Conservation (phyloP, 2,797 vertebrate genomes). For the Sebastes itinus region DNA sequence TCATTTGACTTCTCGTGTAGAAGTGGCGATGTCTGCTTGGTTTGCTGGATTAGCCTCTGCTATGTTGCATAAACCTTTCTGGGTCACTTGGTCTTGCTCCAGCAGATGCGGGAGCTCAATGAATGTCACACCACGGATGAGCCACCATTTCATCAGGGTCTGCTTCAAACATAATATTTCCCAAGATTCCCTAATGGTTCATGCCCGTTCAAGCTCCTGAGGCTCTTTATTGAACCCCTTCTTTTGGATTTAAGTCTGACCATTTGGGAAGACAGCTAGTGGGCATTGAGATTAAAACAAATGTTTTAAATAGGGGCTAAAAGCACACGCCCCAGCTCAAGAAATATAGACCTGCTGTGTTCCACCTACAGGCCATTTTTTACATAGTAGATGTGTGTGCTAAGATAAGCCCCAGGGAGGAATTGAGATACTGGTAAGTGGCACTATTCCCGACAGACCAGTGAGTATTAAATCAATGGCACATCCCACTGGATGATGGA, state of each 20-base stretch:
- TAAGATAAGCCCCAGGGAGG: slow-evolving; percentile 54
- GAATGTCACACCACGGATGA: not conserved
- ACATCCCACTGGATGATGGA: slow-evolving; percentile 67
- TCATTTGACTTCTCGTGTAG: not conserved
- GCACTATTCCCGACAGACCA: slow-evolving; percentile 60
- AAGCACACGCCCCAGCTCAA: slow-evolving; percentile 31
- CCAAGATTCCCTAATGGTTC: slow-evolving; percentile 9
- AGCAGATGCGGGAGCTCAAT: not conserved
- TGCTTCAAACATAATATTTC: slow-evolving; percentile 3
- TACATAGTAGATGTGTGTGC: slow-evolving; percentile 44
- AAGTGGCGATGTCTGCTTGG: not conserved
- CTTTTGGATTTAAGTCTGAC: slow-evolving; percentile 44
- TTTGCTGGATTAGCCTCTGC: not conserved
- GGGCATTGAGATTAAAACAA: slow-evolving; percentile 22
- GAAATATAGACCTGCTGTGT: slow-evolving; percentile 57
- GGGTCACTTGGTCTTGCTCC: not conserved
- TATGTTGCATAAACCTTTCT: not conserved
- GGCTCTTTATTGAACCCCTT: slow-evolving; percentile 28
- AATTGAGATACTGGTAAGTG: slow-evolving; percentile 62
- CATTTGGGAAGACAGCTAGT: slow-evolving; percentile 31
- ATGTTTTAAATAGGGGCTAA: slow-evolving; percentile 28
- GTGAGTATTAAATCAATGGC: slow-evolving; percentile 74
- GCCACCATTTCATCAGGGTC: slow-evolving; percentile 11
- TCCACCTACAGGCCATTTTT: slow-evolving; percentile 63
- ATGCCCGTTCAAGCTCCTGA: not conserved